Evolutionary conservation across 2,888 invertebrate species (phyloP).

Genomic region (Eueremaeus valkanovi): DNA sequence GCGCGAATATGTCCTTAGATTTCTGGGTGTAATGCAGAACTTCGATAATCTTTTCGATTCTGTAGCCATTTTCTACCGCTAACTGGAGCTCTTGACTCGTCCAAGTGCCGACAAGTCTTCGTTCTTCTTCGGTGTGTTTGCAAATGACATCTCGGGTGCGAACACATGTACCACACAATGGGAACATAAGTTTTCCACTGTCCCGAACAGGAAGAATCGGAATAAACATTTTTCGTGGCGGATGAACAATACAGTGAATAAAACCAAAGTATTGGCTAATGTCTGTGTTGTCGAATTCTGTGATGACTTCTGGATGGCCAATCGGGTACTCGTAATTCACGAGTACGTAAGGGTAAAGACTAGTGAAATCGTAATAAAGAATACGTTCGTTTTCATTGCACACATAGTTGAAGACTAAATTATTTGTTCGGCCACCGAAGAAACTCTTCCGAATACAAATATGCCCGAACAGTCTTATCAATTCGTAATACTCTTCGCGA

Average conservation of each 20-base stretch:
- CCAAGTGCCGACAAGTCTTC: slow-evolving; percentile 49
- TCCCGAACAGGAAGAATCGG: slow-evolving; percentile 37
- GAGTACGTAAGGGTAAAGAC: slow-evolving; percentile 48
- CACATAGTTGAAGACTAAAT: slow-evolving; percentile 47
- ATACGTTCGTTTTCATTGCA: slow-evolving; percentile 23
- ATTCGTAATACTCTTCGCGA: not conserved
- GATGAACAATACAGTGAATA: slow-evolving; percentile 48
- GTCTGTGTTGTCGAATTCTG: slow-evolving; percentile 37
- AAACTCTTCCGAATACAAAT: slow-evolving; percentile 47
- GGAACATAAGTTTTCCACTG: not conserved
- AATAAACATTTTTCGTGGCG: slow-evolving; percentile 46
- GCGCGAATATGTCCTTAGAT: slow-evolving; percentile 46
- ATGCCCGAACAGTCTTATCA: not conserved
- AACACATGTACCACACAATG: slow-evolving; percentile 47
- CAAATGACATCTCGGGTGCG: too few relatives aligned
- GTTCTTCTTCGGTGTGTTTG: slow-evolving; percentile 43
- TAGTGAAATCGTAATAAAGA: slow-evolving; percentile 48
- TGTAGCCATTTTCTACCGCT: slow-evolving; percentile 48
- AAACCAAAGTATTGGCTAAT: slow-evolving; percentile 48
- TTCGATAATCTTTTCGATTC: slow-evolving; percentile 47
- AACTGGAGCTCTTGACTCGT: slow-evolving; percentile 48
- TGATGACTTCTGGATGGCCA: slow-evolving; percentile 47
- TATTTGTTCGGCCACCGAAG: slow-evolving; percentile 49
- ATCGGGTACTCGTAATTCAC: slow-evolving; percentile 44
- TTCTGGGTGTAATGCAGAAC: slow-evolving; percentile 47